Conservation (phyloP, 2,113 vertebrate species). For the Ascaphus truei region DNA sequence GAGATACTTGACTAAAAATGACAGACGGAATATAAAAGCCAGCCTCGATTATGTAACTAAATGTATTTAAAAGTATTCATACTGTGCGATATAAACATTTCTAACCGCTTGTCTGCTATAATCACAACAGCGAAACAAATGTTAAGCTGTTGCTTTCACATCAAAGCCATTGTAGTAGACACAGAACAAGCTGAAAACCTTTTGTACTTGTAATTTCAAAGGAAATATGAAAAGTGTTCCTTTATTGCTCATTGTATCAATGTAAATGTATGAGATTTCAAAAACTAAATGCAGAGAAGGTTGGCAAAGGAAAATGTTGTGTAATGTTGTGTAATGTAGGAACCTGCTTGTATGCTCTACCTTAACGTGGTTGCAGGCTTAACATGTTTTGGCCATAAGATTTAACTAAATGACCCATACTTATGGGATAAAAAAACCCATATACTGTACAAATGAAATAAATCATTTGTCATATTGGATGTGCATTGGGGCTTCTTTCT, state of each 20-base stretch:
- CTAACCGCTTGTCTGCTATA: neutral
- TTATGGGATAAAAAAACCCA: too few relatives aligned
- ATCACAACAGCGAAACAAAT: slow-evolving; percentile 3
- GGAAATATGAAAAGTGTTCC: neutral
- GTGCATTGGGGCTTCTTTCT: too few relatives aligned
- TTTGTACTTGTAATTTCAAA: slow-evolving; percentile 29
- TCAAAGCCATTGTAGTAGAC: slow-evolving; percentile 11
- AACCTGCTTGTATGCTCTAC: too few relatives aligned
- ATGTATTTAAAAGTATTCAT: neutral
- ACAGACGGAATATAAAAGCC: too few relatives aligned
- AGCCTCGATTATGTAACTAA: neutral
- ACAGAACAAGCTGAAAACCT: neutral
- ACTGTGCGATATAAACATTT: slow-evolving; percentile 2
- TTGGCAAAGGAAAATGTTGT: slow-evolving; percentile 14
- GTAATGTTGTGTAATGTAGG: too few relatives aligned
- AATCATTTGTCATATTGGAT: too few relatives aligned
- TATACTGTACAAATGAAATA: too few relatives aligned
- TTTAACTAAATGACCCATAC: too few relatives aligned
- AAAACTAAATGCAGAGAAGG: neutral
- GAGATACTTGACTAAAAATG: too few relatives aligned
- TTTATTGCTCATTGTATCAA: slow-evolving; percentile 20
- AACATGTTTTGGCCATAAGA: too few relatives aligned
- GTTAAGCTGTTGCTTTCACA: slow-evolving; percentile 17
- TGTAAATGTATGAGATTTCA: slow-evolving; percentile 14
- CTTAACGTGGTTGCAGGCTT: too few relatives aligned